phyloP scores from a whole-genome alignment of 1,140 invertebrate genomes.

The Globodera rostochiensis region DNA sequence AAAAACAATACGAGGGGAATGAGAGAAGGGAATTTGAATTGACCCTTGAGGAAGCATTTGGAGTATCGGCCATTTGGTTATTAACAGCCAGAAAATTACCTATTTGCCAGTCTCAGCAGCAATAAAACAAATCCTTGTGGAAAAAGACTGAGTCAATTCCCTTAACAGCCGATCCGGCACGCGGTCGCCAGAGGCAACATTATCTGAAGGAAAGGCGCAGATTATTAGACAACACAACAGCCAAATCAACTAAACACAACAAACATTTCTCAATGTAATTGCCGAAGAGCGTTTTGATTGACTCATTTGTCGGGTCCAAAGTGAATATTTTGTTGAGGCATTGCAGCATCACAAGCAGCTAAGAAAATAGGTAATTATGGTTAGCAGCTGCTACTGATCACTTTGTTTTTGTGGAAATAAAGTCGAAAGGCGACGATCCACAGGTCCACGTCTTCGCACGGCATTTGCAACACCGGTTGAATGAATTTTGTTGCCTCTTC shows the following conservation, averaged over 20 bases:
- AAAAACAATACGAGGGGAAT: too few species aligned
- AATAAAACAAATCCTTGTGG: neutral
- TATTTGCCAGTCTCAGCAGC: neutral
- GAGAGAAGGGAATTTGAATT: too few species aligned
- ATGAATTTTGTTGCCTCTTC: constrained; percentile 64
- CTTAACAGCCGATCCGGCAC: constrained; percentile 14
- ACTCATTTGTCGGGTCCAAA: constrained; percentile 47
- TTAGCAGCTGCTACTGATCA: neutral
- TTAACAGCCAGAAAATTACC: neutral
- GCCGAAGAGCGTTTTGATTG: constrained; percentile 20
- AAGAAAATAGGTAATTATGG: constrained; percentile 17
- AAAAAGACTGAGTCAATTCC: constrained; percentile 20
- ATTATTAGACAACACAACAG: neutral
- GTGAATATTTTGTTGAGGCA: constrained; percentile 48
- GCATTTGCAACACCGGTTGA: constrained; percentile 51
- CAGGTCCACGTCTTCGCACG: constrained; percentile 49
- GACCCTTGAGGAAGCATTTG: too few species aligned
- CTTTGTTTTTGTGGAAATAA: constrained; percentile 57
- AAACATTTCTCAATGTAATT: constrained; percentile 32
- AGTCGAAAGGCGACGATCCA: constrained; percentile 55
- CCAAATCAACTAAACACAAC: constrained; percentile 6
- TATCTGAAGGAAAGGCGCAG: constrained; percentile 1
- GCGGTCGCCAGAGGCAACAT: constrained; percentile 5
- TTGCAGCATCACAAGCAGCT: constrained; percentile 57
- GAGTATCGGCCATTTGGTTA: too few species aligned